A percentile compares a stretch with the other conserved stretches of the same genome.
phyloP scores from a whole-genome alignment of 2,888 invertebrate genomes.

The Myathropa florea region DNA sequence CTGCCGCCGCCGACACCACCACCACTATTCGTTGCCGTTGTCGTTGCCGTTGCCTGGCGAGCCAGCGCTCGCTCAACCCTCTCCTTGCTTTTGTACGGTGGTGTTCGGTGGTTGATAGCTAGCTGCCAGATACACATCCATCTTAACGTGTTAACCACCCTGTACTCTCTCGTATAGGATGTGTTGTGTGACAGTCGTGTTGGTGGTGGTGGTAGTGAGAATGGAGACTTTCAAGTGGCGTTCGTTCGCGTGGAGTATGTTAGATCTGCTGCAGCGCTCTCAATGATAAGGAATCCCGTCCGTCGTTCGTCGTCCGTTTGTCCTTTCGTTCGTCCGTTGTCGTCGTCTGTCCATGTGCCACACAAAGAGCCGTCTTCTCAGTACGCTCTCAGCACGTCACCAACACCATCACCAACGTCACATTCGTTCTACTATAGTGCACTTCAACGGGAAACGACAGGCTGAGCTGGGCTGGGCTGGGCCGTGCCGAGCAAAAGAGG shows the following conservation, averaged over 20 bases:
- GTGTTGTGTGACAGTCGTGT: slow-evolving; percentile 12
- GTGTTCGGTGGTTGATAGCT: slow-evolving; percentile 78
- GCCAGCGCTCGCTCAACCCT: slow-evolving; percentile 2
- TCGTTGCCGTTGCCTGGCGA: neutral
- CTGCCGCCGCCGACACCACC: neutral
- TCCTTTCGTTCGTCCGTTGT: slow-evolving; percentile 7
- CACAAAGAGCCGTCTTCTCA: slow-evolving; percentile 35
- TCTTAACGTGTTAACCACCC: slow-evolving; percentile 71
- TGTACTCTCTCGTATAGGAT: slow-evolving; percentile 41
- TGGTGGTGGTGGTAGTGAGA: slow-evolving; percentile 12
- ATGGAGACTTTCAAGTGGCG: slow-evolving; percentile 56
- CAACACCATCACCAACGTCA: slow-evolving; percentile 65
- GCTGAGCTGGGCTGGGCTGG: neutral
- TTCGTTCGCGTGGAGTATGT: slow-evolving; percentile 69
- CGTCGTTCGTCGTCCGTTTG: slow-evolving; percentile 3
- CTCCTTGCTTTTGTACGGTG: slow-evolving; percentile 67
- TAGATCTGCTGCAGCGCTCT: slow-evolving; percentile 70
- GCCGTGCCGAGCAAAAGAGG: neutral
- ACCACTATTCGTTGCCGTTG: neutral
- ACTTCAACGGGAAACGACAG: slow-evolving; percentile 36
- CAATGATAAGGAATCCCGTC: slow-evolving; percentile 64
- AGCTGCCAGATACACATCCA: slow-evolving; percentile 71
- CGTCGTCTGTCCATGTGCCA: slow-evolving; percentile 9
- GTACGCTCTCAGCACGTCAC: slow-evolving; percentile 66
- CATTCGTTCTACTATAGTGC: slow-evolving; percentile 61